Evolutionary conservation across 2,797 vertebrate species (phyloP).

Genomic region (Cephalopachus bancanus): DNA sequence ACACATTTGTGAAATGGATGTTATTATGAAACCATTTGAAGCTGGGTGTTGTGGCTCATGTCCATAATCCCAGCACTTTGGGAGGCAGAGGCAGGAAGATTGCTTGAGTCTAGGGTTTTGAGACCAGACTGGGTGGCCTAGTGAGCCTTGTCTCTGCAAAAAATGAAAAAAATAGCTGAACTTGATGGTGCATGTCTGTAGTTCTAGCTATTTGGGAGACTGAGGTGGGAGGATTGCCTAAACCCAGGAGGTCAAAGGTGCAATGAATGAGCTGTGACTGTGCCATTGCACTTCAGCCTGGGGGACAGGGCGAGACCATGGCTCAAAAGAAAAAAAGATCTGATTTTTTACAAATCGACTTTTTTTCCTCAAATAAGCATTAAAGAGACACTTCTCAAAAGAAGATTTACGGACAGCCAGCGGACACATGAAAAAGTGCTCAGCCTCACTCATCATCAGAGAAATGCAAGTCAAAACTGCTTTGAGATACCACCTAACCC

Average conservation of each 20-base stretch:
- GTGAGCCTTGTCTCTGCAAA: neutral
- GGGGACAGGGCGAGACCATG: neutral
- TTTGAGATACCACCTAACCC: no score
- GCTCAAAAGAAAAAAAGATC: neutral
- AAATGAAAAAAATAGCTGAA: neutral
- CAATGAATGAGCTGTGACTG: neutral
- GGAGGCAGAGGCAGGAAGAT: neutral
- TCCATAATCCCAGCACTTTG: neutral
- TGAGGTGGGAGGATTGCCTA: neutral
- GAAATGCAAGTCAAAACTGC: no score
- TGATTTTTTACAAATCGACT: no score
- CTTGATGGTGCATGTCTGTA: neutral
- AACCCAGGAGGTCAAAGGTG: neutral
- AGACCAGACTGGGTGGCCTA: neutral
- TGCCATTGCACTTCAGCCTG: neutral
- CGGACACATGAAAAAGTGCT: no score
- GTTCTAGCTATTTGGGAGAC: neutral
- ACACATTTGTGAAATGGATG: neutral
- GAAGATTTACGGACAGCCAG: no score
- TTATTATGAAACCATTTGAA: no score
- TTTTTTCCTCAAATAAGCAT: no score
- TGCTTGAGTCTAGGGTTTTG: neutral
- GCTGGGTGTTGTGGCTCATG: neutral
- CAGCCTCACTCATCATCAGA: no score
- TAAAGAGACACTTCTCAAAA: no score